phyloP scores from a whole-genome alignment of 2,113 vertebrate species.

The Diadophis punctatus region DNA sequence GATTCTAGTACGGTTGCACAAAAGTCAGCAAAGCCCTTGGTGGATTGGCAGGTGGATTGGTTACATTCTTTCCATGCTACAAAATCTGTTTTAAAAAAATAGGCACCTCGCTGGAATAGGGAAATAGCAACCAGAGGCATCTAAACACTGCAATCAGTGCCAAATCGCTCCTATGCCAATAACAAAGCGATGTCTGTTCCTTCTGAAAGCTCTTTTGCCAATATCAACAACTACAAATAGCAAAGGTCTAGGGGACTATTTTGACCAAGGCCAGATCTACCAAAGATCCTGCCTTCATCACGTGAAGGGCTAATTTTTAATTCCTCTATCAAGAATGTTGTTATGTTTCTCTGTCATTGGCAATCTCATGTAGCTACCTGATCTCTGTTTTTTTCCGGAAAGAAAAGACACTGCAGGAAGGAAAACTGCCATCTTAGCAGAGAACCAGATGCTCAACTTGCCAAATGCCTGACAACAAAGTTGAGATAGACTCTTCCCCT shows the following conservation, averaged over 20 bases:
- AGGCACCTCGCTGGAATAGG: not conserved
- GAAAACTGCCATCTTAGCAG: not conserved
- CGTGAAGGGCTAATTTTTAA: slow-evolving; percentile 18
- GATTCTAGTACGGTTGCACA: not conserved
- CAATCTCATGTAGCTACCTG: no score
- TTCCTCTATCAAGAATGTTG: not conserved
- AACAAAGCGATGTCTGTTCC: not conserved
- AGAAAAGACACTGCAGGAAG: not conserved
- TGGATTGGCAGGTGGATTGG: not conserved
- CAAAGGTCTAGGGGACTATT: not conserved
- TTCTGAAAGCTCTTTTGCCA: slow-evolving; percentile 1
- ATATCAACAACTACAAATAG: not conserved
- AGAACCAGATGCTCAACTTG: not conserved
- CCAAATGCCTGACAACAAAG: not conserved
- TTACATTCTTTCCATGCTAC: not conserved
- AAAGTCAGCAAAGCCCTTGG: not conserved
- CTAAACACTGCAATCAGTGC: not conserved
- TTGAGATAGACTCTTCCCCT: not conserved
- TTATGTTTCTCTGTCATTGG: not conserved
- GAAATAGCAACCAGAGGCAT: not conserved
- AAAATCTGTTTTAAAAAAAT: not conserved
- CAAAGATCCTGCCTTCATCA: not conserved
- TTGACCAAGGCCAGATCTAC: not conserved
- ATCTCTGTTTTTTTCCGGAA: not conserved
- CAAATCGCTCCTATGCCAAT: not conserved